Evolutionary conservation across 2,797 vertebrate genomes (phyloP).

Genomic region (Triplophysa yarkandensis): DNA sequence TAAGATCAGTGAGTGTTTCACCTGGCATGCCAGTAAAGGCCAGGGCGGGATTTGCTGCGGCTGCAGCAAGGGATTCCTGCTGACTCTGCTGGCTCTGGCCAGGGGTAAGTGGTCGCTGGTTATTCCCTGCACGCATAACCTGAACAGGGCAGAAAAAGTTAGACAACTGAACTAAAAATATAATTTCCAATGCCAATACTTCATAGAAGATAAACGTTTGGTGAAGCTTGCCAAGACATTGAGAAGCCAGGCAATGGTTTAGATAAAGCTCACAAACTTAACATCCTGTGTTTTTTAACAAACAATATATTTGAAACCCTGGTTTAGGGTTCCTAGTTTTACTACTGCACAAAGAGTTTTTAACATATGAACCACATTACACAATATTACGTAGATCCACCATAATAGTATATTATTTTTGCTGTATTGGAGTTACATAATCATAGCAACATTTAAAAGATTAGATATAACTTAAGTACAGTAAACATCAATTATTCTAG

Average conservation of each 20-base stretch:
- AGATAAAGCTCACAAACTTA: no score
- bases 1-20: slow-evolving; percentile 57
- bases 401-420: background rate
- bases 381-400: background rate
- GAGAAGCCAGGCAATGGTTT: no score
- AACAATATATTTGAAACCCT: no score
- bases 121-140: slow-evolving; percentile 91
- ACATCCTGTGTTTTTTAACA: no score
- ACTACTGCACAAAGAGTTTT: background rate
- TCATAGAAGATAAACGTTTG: no score
- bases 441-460: background rate
- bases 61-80: slow-evolving; percentile 92
- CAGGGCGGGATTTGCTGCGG: slow-evolving; percentile 88
- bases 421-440: background rate
- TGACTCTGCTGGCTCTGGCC: slow-evolving; percentile 93
- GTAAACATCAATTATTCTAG: background rate
- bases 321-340: no score
- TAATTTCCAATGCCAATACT: no score
- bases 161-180: background rate
- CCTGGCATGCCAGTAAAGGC: slow-evolving; percentile 95
- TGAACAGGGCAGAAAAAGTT: slow-evolving; percentile 59
- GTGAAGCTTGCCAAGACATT: no score
- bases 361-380: background rate
- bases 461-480: background rate
- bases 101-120: slow-evolving; percentile 94